Conservation (phyloP, 2,797 vertebrate species). For the Anas bahamensis region DNA sequence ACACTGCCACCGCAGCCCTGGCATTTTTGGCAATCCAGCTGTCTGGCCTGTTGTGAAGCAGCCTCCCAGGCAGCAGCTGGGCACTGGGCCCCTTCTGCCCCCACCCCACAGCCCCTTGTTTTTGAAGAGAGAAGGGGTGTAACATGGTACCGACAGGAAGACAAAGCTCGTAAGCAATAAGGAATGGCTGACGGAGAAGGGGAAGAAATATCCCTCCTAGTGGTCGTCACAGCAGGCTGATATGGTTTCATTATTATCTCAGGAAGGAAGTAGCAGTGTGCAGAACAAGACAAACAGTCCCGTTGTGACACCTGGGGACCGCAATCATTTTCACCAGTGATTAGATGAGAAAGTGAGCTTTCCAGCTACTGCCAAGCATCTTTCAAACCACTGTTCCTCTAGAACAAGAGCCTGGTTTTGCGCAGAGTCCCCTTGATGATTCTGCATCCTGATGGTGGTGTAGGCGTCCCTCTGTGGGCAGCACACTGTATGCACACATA, state of each 20-base stretch:
- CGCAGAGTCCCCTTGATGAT: neutral
- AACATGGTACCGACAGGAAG: neutral
- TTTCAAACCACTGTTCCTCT: neutral
- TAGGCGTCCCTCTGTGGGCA: neutral
- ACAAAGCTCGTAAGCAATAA: neutral
- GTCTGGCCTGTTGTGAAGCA: neutral
- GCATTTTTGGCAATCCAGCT: neutral
- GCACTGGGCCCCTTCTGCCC: accelerated
- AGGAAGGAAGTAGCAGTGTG: slow-evolving; percentile 39
- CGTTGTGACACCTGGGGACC: slow-evolving; percentile 28
- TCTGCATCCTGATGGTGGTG: neutral
- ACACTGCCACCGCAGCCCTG: neutral
- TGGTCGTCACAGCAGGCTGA: neutral
- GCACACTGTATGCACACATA: neutral
- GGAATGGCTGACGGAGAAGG: neutral
- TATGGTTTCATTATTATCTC: neutral
- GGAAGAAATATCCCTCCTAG: slow-evolving; percentile 11
- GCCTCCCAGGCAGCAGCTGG: neutral
- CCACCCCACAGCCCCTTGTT: neutral
- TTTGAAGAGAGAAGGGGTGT: neutral
- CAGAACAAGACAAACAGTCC: neutral
- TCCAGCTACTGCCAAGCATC: neutral
- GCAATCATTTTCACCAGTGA: neutral
- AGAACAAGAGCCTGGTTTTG: neutral
- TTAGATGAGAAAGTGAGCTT: neutral